Conservation (phyloP, 2,113 vertebrate species). For the Cottus gobio region DNA sequence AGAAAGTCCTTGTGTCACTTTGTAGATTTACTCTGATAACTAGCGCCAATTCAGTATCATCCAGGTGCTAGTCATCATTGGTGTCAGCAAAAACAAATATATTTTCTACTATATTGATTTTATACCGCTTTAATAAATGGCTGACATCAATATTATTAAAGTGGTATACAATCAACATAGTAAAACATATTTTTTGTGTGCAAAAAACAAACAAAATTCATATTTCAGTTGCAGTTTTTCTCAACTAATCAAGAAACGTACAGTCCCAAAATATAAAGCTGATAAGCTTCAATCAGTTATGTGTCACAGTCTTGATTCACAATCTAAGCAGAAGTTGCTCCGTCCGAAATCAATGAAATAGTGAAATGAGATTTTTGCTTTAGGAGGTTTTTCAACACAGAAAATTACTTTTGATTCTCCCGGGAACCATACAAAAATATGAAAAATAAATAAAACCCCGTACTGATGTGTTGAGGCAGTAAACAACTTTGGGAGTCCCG, state of each 20-base stretch:
- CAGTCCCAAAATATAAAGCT: neutral
- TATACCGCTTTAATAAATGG: too few species aligned
- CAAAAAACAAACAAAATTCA: too few species aligned
- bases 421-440: too few species aligned
- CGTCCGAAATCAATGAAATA: constrained; percentile 26
- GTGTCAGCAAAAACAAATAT: too few species aligned
- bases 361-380: constrained; percentile 28
- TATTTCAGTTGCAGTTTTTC: neutral
- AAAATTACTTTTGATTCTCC: constrained; percentile 34
- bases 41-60: too few species aligned
- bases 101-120: too few species aligned
- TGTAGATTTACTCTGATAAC: neutral
- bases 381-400: constrained; percentile 35
- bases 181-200: neutral
- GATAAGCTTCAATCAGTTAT: neutral
- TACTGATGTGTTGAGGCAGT: constrained; percentile 31
- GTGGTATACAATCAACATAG: neutral
- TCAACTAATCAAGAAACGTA: neutral
- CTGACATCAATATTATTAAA: neutral
- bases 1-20: neutral
- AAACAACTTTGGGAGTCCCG: constrained; percentile 38
- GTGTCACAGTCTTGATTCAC: constrained; percentile 12
- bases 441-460: neutral
- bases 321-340: neutral
- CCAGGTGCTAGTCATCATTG: too few species aligned